A percentile compares a stretch with the other conserved stretches of the same genome.
Evolutionary conservation across 2,113 vertebrate species (phyloP).

Genomic region (Arothron firmamentum): DNA sequence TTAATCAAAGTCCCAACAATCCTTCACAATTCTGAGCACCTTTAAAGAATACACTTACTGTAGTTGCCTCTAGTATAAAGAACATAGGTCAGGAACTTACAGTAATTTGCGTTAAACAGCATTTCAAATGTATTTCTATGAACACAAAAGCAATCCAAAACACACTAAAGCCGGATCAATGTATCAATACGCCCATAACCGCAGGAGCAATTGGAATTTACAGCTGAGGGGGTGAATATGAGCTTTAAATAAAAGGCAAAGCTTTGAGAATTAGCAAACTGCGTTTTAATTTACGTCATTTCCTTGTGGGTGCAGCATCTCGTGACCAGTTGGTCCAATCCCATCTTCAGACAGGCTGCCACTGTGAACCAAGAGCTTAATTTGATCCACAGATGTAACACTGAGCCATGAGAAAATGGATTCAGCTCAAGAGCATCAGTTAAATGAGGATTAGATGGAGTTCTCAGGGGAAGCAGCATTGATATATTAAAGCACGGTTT

Average conservation of each 20-base stretch:
- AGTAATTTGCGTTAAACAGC: neutral
- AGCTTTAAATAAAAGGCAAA: neutral
- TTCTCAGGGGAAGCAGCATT: too few relatives aligned
- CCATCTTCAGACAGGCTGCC: slow-evolving; percentile 1
- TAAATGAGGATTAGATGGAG: slow-evolving; percentile 1
- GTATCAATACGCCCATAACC: too few relatives aligned
- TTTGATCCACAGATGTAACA: neutral
- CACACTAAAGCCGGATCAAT: too few relatives aligned
- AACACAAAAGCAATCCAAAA: neutral
- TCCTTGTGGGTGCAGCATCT: neutral
- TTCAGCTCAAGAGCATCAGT: neutral
- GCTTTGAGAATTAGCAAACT: neutral
- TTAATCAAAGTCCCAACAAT: too few relatives aligned
- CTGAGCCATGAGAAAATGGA: neutral
- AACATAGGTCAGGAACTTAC: neutral
- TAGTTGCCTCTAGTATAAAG: too few relatives aligned
- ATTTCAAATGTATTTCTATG: neutral
- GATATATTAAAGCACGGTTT: too few relatives aligned
- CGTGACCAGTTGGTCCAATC: neutral
- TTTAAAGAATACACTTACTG: too few relatives aligned
- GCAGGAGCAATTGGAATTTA: too few relatives aligned
- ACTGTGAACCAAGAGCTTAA: neutral
- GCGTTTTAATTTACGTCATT: neutral
- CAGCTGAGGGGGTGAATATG: neutral
- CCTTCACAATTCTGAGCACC: too few relatives aligned